These are phyloP conservation scores for Chrysogorgia sp. DNA, from an alignment of 92 coral and sea anemone genomes.

Conservation along the genomic window DNA sequence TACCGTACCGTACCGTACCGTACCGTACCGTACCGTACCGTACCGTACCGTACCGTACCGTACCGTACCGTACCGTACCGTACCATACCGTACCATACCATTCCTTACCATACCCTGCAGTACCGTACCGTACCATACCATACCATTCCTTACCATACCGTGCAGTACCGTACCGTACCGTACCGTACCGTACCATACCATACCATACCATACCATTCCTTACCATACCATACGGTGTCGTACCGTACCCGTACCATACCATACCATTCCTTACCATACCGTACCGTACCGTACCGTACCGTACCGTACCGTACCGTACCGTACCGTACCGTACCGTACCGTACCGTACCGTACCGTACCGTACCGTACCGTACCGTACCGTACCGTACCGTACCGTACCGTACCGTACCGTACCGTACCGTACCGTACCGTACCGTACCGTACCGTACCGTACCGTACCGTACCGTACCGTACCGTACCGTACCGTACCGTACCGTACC, in stretches of 20 bases:
- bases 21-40: not conserved
- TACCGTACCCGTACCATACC: slow-evolving; percentile 12
- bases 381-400: not conserved
- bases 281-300: slow-evolving; percentile 1
- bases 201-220: not conserved
- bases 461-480: slow-evolving; percentile 7
- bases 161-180: not conserved
- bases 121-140: slow-evolving; percentile 1
- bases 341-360: not conserved
- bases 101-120: not conserved
- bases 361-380: not conserved
- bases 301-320: slow-evolving; percentile 1
- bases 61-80: slow-evolving; percentile 7
- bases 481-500: too few relatives aligned
- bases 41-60: slow-evolving; percentile 7
- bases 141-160: slow-evolving; percentile 2
- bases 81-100: not conserved
- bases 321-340: slow-evolving; percentile 7
- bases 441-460: slow-evolving; percentile 12
- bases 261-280: not conserved
- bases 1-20: slow-evolving; percentile 4
- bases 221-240: not conserved
- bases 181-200: slow-evolving; percentile 10
- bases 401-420: not conserved
- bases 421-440: not conserved